Conservation (phyloP, 2,113 vertebrate genomes). For the Menura novaehollandiae region DNA sequence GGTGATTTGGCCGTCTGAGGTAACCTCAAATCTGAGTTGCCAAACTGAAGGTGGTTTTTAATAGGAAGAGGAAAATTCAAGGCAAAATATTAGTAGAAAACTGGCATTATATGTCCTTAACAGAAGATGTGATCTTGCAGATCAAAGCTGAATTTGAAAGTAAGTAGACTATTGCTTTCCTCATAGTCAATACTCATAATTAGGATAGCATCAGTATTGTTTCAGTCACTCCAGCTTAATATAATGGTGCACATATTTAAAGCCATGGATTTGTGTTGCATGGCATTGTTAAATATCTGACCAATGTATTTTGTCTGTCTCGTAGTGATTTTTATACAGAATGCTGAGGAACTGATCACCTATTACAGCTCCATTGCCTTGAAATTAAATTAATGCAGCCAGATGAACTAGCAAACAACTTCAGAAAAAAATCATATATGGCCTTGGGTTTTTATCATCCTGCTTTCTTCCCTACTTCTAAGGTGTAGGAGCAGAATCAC, state of each 20-base stretch:
- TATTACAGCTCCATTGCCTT: not conserved
- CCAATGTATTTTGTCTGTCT: not conserved
- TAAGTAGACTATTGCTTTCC: not conserved
- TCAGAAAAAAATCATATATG: not conserved
- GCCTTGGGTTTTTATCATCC: not conserved
- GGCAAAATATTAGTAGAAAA: not conserved
- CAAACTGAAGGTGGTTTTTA: not conserved
- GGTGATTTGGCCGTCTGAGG: not conserved
- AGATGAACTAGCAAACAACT: not conserved
- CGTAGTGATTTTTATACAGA: not conserved
- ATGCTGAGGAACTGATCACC: not conserved
- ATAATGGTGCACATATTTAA: accelerated
- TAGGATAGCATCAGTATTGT: not conserved
- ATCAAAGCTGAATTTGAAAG: not conserved
- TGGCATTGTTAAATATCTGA: not conserved
- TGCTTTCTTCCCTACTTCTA: not conserved
- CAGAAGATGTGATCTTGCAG: not conserved
- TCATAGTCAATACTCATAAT: not conserved
- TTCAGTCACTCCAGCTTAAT: not conserved
- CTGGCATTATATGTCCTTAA: not conserved
- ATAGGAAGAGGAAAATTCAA: not conserved
- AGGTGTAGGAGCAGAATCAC: not conserved
- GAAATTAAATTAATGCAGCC: not conserved
- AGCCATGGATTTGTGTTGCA: not conserved
- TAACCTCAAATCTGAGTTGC: not conserved